Percentiles rank a stretch among this genome's conserved stretches.
phyloP scores from a whole-genome alignment of 2,113 vertebrate species.

The Dermatemys mawii region DNA sequence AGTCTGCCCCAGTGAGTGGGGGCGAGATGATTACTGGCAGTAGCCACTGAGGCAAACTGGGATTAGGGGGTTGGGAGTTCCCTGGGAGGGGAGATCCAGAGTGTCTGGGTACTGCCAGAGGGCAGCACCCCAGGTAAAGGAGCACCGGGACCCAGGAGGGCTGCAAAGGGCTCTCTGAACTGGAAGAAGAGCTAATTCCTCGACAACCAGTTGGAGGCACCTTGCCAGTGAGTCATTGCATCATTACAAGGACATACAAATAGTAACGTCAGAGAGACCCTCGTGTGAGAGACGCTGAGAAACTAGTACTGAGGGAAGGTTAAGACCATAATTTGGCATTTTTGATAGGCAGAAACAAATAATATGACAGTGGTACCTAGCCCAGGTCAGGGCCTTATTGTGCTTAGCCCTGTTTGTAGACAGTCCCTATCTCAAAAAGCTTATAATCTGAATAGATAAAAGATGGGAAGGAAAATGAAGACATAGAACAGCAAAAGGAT shows the following conservation, averaged over 20 bases:
- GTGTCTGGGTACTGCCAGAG: no score
- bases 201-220: no score
- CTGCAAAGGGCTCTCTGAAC: no score
- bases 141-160: no score
- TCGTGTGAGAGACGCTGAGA: neutral
- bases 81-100: no score
- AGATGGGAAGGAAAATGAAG: neutral
- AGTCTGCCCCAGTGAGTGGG: no score
- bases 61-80: no score
- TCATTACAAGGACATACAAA: neutral
- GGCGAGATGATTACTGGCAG: no score
- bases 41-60: no score
- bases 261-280: neutral
- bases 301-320: neutral
- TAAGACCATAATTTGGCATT: neutral
- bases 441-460: neutral
- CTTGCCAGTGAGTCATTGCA: no score
- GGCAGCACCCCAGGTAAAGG: no score
- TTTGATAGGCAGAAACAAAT: neutral
- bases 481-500: neutral
- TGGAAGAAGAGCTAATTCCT: no score
- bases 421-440: neutral
- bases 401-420: neutral
- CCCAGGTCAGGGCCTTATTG: neutral
- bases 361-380: neutral